Conservation (phyloP, 2,113 vertebrate genomes). For the Megalops atlanticus region DNA sequence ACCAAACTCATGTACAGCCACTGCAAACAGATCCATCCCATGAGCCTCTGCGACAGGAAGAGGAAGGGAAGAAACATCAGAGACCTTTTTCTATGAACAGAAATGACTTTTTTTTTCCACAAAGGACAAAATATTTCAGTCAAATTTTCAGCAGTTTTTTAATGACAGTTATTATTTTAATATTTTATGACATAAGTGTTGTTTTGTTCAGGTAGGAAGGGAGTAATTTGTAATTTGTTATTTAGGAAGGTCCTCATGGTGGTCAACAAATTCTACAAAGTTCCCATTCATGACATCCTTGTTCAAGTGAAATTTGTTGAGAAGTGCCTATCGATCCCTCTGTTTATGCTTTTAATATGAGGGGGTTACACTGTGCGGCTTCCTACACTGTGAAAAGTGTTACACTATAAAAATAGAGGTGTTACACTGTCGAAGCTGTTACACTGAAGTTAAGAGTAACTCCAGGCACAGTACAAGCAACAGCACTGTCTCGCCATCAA, state of each 20-base stretch:
- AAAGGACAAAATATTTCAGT: not conserved
- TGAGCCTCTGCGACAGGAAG: slow-evolving; percentile 72
- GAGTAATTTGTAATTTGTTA: too few relatives aligned
- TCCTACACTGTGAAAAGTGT: too few relatives aligned
- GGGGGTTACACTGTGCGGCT: too few relatives aligned
- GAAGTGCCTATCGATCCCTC: not conserved
- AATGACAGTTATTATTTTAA: too few relatives aligned
- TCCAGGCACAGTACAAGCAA: not conserved
- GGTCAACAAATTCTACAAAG: too few relatives aligned
- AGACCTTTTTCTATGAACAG: not conserved
- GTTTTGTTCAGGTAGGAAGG: too few relatives aligned
- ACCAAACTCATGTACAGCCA: slow-evolving; percentile 95
- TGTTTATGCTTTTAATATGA: not conserved
- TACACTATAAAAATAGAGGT: not conserved
- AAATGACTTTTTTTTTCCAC: not conserved
- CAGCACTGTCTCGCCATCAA: not conserved
- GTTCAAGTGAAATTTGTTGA: too few relatives aligned
- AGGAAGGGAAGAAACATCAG: slow-evolving; percentile 13
- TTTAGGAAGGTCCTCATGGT: too few relatives aligned
- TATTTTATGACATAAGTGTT: too few relatives aligned
- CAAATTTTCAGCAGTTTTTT: too few relatives aligned
- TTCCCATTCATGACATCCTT: too few relatives aligned
- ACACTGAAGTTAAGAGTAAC: not conserved
- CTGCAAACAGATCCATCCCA: slow-evolving; percentile 91
- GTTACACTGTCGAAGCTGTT: not conserved